phyloP scores from a whole-genome alignment of 1,140 invertebrate genomes.

The Cydia splendana region DNA sequence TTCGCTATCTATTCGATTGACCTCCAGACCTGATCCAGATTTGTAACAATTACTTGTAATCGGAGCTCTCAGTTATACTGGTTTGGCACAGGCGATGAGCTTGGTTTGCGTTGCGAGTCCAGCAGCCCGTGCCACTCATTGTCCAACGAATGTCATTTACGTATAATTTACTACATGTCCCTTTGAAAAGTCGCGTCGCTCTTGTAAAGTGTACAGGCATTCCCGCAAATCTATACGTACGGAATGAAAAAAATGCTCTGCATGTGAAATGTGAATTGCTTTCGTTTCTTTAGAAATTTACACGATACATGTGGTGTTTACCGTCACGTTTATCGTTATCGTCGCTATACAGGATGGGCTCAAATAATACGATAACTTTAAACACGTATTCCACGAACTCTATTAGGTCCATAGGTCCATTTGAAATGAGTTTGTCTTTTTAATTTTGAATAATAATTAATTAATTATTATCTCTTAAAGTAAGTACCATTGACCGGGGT shows the following conservation, averaged over 20 bases:
- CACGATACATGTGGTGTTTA: too few relatives aligned
- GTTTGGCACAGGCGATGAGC: neutral
- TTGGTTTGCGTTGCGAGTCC: conserved; percentile 36
- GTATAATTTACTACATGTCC: conserved; percentile 45
- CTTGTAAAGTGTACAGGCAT: conserved; percentile 11
- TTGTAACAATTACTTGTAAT: neutral
- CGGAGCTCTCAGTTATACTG: neutral
- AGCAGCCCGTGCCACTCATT: conserved; percentile 35
- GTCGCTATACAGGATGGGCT: too few relatives aligned
- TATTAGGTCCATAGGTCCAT: too few relatives aligned
- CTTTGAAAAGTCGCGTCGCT: conserved; percentile 35
- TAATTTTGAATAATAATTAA: too few relatives aligned
- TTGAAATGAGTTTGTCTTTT: too few relatives aligned
- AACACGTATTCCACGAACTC: too few relatives aligned
- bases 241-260: conserved; percentile 1
- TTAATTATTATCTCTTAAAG: too few relatives aligned
- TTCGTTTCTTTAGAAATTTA: neutral
- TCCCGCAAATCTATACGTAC: neutral
- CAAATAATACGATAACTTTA: too few relatives aligned
- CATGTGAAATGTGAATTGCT: neutral
- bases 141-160: conserved; percentile 40
- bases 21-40: neutral
- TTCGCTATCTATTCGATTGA: neutral
- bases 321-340: too few relatives aligned
- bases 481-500: too few relatives aligned